A percentile compares a stretch with the other conserved stretches of the same genome.
Conservation (phyloP, 2,888 invertebrate species). For the Cetonia aurata region DNA sequence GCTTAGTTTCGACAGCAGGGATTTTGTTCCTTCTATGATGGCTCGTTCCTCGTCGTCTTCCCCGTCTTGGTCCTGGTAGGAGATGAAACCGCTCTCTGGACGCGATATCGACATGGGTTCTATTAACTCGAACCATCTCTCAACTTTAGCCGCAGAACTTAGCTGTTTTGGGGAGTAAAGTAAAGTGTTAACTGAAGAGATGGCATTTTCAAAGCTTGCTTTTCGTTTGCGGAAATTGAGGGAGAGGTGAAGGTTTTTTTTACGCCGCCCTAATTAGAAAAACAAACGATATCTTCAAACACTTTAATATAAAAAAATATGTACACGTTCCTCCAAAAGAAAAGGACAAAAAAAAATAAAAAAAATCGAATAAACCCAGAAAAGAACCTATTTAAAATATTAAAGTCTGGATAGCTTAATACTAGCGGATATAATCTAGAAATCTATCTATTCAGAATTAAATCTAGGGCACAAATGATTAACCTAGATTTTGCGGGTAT, state of each 20-base stretch:
- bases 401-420: not conserved
- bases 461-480: not conserved
- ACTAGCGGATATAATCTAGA: no score
- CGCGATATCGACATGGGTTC: constrained; percentile 76
- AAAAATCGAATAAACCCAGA: not conserved
- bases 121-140: constrained; percentile 84
- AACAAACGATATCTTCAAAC: constrained; percentile 24
- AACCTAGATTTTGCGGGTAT: not conserved
- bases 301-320: constrained; percentile 38
- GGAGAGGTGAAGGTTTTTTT: no score
- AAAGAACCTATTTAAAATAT: not conserved
- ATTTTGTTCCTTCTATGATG: constrained; percentile 76
- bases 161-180: constrained; percentile 69
- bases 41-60: constrained; percentile 71
- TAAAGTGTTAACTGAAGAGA: not conserved
- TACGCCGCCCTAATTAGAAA: not conserved
- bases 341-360: constrained; percentile 10
- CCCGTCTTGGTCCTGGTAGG: constrained; percentile 70
- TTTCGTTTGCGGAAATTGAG: not conserved
- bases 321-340: constrained; percentile 29
- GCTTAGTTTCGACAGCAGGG: constrained; percentile 77
- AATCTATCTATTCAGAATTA: no score
- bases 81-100: constrained; percentile 84
- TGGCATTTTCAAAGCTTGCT: not conserved
- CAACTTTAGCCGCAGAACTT: constrained; percentile 82